Evolutionary conservation across 2,888 invertebrate genomes (phyloP).

Genomic region (Dryomyza anilis): DNA sequence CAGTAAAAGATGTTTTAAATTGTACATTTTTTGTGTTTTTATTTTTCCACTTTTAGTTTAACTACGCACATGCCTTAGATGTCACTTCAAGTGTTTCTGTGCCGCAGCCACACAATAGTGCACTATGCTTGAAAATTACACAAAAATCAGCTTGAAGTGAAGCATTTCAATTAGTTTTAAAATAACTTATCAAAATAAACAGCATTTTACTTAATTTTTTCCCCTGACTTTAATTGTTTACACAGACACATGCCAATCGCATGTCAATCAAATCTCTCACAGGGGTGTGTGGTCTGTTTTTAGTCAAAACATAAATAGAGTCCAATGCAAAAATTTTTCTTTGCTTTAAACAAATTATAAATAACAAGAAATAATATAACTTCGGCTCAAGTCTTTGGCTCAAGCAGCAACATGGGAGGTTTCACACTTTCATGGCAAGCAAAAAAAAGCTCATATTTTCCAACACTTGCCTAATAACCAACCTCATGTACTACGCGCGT

Average conservation of each 20-base stretch:
- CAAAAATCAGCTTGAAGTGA: conserved; percentile 10
- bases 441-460: not conserved
- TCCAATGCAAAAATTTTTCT: not conserved
- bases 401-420: conserved; percentile 16
- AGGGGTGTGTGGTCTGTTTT: conserved; percentile 30
- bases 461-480: not conserved
- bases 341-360: not conserved
- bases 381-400: not conserved
- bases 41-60: too few species aligned
- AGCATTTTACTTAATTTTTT: conserved; percentile 18
- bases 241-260: conserved; percentile 57
- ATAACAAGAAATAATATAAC: not conserved
- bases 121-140: too few species aligned
- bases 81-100: too few species aligned
- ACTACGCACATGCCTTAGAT: too few species aligned
- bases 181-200: conserved; percentile 31
- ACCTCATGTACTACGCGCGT: not conserved
- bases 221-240: conserved; percentile 45
- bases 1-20: too few species aligned
- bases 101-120: too few species aligned
- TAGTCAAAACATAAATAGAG: conserved; percentile 28
- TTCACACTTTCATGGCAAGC: conserved; percentile 10
- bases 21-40: too few species aligned
- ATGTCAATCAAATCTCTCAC: conserved; percentile 50
- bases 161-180: conserved; percentile 31